Base-by-base conservation (phyloP, 2,888 invertebrate species). In the Tuberolachnus salignus region DNA sequence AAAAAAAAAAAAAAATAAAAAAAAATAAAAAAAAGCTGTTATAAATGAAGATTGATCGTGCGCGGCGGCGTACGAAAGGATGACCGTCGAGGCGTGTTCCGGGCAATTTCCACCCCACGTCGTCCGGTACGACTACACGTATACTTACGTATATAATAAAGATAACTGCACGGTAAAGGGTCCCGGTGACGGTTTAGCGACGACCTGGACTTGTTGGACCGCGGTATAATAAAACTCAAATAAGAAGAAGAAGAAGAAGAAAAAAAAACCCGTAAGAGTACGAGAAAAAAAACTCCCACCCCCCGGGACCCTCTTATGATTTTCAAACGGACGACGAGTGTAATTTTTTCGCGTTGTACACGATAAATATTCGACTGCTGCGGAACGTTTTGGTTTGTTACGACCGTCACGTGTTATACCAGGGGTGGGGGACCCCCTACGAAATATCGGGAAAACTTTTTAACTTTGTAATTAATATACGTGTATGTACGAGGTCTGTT, bases 31-130 rank as follows among this genome's bases (percentile, higher is more conserved):
- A 66, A 63, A 74, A 57, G 19, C 53, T 21, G 34, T 67, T 67
- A 67, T 67, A 67, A 78, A 78, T 78, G 57, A 67, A 78, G 75
- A 78, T 78, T 67, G 75, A 78, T 78, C 3, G 66, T 44, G 26
- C 3, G 19, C 3, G 13, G 67, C 19, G 26, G 59, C 44, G 57
- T 13, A 34, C 11, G 51, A 74, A 26, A 46, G 46, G 75, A 66
- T 67, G 75, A 75, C 75, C 75, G 53, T 23, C 16, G 46, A 75
- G 57, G 75, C 75, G 66, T 55, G 74, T 66, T 53, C 42, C n/a
- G 46, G 21, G 44, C 57, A 44, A 75, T 59, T 53, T 66, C 19
- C 16, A n/a, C 26, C 46, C 49, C 64, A 34, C 6, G 13, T 21
- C 3, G n/a, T 21, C 21, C 23, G 26, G 10, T n/a, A 46, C 16